Percentiles rank a stretch among this genome's conserved stretches.
Evolutionary conservation across 2,113 vertebrate genomes (phyloP).

Genomic region (Chionomys nivalis): DNA sequence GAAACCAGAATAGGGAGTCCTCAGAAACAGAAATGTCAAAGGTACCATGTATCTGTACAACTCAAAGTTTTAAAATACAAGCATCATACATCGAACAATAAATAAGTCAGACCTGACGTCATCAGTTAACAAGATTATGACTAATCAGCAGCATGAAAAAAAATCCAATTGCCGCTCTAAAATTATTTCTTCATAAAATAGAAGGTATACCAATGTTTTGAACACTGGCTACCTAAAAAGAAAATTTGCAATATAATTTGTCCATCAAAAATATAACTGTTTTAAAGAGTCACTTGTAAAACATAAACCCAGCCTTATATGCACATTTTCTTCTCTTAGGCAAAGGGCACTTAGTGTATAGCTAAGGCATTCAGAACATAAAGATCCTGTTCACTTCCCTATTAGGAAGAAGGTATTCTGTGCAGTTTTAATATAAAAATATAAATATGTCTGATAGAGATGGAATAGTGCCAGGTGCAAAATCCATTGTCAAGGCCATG

Average conservation of each 20-base stretch:
- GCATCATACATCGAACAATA: constrained; percentile 70
- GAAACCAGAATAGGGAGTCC: constrained; percentile 39
- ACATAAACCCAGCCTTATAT: constrained; percentile 70
- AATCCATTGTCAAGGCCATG: constrained; percentile 57
- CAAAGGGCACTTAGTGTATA: constrained; percentile 85
- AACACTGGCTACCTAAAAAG: constrained; percentile 31
- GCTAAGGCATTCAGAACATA: constrained; percentile 69
- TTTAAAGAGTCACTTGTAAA: constrained; percentile 72
- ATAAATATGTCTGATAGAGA: constrained; percentile 70
- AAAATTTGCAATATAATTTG: constrained; percentile 67
- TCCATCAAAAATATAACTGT: constrained; percentile 70
- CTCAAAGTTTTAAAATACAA: constrained; percentile 63
- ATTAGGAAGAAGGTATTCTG: constrained; percentile 50
- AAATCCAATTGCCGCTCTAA: constrained; percentile 44
- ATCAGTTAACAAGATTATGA: constrained; percentile 72
- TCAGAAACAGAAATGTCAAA: constrained; percentile 47
- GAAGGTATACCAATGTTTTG: constrained; percentile 74
- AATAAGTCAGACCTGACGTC: constrained; percentile 62
- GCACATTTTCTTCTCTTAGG: constrained; percentile 75
- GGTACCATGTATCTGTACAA: constrained; percentile 54
- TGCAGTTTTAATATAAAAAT: constrained; percentile 76
- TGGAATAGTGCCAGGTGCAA: constrained; percentile 66
- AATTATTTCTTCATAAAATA: constrained; percentile 75
- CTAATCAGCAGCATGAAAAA: constrained; percentile 71
- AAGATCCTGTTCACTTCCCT: constrained; percentile 66